These are phyloP conservation scores for Syrista parreyssii DNA, from an alignment of 2,888 invertebrate genomes.

Conservation along the genomic window DNA sequence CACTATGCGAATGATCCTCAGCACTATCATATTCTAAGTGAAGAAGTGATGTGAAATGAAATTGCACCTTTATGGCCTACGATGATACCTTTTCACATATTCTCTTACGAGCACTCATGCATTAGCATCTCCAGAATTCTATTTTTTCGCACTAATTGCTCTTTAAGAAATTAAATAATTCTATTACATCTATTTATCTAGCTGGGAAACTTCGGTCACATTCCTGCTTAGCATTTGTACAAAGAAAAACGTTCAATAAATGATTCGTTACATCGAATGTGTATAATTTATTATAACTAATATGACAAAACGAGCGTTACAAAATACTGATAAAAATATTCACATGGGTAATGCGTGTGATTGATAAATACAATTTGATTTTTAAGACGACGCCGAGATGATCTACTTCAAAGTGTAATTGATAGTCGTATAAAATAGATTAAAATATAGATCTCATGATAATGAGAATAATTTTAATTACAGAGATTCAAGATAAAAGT, in stretches of 20 bases:
- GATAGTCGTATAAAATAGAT: too few relatives aligned
- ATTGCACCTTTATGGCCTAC: background rate
- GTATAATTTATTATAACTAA: conserved; percentile 36
- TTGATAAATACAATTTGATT: conserved; percentile 34
- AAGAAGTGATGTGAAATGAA: conserved; percentile 66
- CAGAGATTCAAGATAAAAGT: too few relatives aligned
- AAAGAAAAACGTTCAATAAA: conserved; percentile 31
- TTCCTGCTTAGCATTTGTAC: too few relatives aligned
- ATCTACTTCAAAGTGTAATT: background rate
- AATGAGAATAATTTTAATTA: too few relatives aligned
- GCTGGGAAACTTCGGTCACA: too few relatives aligned
- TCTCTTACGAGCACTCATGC: too few relatives aligned
- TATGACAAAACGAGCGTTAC: conserved; percentile 27
- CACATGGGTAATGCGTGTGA: conserved; percentile 29
- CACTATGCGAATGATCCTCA: conserved; percentile 77
- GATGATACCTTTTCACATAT: background rate
- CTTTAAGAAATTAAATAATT: too few relatives aligned
- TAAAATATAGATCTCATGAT: too few relatives aligned
- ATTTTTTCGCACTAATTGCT: background rate
- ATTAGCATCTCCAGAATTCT: background rate
- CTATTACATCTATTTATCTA: background rate
- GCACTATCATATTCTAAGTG: conserved; percentile 72
- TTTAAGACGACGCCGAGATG: conserved; percentile 6
- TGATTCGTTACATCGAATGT: conserved; percentile 28
- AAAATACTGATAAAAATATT: conserved; percentile 34